phyloP scores from a whole-genome alignment of 2,888 invertebrate species.

The Eupithecia subumbrata region DNA sequence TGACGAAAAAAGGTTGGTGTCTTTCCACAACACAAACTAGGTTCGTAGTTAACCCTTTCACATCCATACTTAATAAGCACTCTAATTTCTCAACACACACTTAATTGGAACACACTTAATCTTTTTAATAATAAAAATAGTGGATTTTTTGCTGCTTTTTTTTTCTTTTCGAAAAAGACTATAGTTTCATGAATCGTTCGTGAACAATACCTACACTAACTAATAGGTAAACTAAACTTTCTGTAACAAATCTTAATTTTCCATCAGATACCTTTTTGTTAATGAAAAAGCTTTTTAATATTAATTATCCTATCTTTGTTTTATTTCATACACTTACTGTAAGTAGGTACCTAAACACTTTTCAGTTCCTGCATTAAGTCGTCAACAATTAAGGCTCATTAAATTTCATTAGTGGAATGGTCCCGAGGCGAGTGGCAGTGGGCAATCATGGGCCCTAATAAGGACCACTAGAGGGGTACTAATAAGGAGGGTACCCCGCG shows the following conservation, averaged over 20 bases:
- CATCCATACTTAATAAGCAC: not conserved
- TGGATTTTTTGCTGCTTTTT: too few relatives aligned
- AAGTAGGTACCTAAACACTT: conserved; percentile 69
- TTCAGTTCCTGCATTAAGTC: conserved; percentile 80
- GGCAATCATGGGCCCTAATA: conserved; percentile 40
- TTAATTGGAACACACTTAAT: too few relatives aligned
- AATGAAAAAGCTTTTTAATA: conserved; percentile 51
- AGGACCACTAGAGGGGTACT: conserved; percentile 8
- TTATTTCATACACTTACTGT: conserved; percentile 68
- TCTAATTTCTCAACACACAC: not conserved
- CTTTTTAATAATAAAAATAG: not conserved
- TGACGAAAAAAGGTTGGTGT: not conserved
- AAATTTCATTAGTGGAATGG: conserved; percentile 80
- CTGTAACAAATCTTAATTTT: not conserved
- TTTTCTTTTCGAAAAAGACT: too few relatives aligned
- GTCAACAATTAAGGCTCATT: conserved; percentile 83
- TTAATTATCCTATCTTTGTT: conserved; percentile 53
- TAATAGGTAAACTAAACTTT: not conserved
- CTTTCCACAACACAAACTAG: too few relatives aligned
- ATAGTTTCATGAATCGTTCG: too few relatives aligned
- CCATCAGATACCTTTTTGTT: not conserved
- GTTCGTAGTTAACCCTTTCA: not conserved
- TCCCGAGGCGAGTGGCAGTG: conserved; percentile 64
- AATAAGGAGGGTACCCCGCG: not conserved
- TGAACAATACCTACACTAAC: too few relatives aligned